A percentile compares a stretch with the other conserved stretches of the same genome.
phyloP scores from a whole-genome alignment of 2,113 vertebrate species.

The Hucho hucho region DNA sequence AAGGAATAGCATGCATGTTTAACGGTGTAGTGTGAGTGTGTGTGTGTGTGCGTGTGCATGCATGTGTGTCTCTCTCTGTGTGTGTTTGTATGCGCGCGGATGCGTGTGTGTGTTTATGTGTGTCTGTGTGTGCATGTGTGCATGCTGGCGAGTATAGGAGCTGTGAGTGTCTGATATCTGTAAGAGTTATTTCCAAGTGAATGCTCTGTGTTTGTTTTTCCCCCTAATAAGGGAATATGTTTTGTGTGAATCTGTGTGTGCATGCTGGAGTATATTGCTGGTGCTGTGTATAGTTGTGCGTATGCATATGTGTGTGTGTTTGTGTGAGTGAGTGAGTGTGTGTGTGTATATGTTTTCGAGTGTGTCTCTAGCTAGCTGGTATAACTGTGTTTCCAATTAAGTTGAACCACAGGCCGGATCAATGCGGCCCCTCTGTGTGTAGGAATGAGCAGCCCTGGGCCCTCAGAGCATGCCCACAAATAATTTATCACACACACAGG shows the following conservation, averaged over 20 bases:
- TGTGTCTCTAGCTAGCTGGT: constrained; percentile 70
- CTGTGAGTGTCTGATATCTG: constrained; percentile 7
- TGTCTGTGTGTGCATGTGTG: neutral
- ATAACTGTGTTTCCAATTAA: constrained; percentile 79
- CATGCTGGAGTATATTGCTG: too few relatives aligned
- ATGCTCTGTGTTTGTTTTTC: neutral
- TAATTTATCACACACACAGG: constrained; percentile 77
- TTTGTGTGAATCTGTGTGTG: too few relatives aligned
- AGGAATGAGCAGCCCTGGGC: constrained; percentile 77
- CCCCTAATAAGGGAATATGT: constrained; percentile 16
- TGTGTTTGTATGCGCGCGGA: constrained; percentile 14
- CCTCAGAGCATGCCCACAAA: constrained; percentile 74
- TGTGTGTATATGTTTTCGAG: constrained; percentile 48
- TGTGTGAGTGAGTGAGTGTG: neutral
- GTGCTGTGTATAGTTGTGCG: constrained; percentile 20
- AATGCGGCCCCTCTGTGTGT: constrained; percentile 72
- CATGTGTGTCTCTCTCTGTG: constrained; percentile 26
- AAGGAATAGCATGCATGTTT: constrained; percentile 55
- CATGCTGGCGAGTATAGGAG: neutral
- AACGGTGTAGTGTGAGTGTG: constrained; percentile 26
- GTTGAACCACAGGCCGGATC: constrained; percentile 76
- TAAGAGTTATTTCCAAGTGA: constrained; percentile 20
- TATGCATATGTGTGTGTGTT: neutral
- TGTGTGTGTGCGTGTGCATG: constrained; percentile 37
- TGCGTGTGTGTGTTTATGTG: constrained; percentile 14